Evolutionary conservation across 2,113 vertebrate genomes (phyloP), one percentile per base, ranked within the genome.

Genomic region (Macrotis lagotis): DNA sequence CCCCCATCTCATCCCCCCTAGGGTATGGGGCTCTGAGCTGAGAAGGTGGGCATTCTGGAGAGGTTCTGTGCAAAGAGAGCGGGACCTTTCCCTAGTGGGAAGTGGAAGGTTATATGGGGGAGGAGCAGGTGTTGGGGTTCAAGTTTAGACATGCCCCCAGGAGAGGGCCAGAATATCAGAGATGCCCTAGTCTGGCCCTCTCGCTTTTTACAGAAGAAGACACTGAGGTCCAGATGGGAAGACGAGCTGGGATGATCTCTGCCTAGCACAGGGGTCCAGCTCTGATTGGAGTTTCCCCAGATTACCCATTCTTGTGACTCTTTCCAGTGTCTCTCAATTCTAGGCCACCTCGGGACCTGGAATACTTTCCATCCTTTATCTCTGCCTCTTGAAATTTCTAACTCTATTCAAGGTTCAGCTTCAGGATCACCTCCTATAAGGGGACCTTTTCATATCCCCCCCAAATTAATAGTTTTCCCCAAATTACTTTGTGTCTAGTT

Each of bases 1-100:
- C 98, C 98, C 98, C 93, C 97, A 47, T 90, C 97, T 97, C 98
- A 90, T 97, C 97, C 98, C 98, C 96, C 94, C 55, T 22, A 22
- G 98, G 98, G 96, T 37, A 48, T 8, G 66, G 98, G 98, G 98
- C 99, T 99, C 98, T 96, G 97, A 98, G 98, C 98, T 97, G 98
- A 98, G 98, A 98, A 96, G 94, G 97, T 94, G 44, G 97, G 94
- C 90, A 26, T 89, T 92, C 97, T 95, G 51, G 48, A 50, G 88
- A 91, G 91, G 93, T 90, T 93, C 93, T 94, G 66, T n/a, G 66
- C n/a, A 22, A 0, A 52, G 95, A 93, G 90, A 92, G 92, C 93
- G 44, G 0, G 74, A 49, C 94, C 91, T 22, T 90, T 47, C 37
- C 95, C 74, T 47, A 25, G 49, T 88, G 52, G 52, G 22, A 53